Evolutionary conservation across 2,888 invertebrate genomes (phyloP).

Genomic region (Theristus sp.): DNA sequence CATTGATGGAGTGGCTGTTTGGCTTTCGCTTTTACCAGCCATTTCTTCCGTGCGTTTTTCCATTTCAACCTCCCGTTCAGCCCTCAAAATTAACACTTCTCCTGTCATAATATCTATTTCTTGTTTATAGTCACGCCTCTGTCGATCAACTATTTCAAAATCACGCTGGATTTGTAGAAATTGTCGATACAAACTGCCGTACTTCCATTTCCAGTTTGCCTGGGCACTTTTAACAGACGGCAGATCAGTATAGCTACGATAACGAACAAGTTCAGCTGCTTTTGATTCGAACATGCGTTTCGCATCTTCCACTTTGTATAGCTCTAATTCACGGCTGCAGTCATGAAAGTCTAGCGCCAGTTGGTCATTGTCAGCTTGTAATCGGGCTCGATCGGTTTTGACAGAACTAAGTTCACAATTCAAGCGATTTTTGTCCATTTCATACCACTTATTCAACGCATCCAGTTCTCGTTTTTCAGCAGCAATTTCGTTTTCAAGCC

Average conservation of each 20-base stretch:
- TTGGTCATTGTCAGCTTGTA: conserved; percentile 1
- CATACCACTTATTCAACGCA: conserved; percentile 7
- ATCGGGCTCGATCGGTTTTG: neutral
- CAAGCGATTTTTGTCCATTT: conserved; percentile 13
- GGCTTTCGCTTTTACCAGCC: too few species aligned
- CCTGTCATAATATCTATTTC: neutral
- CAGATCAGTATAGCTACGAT: neutral
- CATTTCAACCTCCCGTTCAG: neutral
- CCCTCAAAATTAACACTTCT: neutral
- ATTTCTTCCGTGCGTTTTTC: neutral
- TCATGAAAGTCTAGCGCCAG: conserved; percentile 8
- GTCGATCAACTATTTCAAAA: neutral
- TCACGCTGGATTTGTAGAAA: neutral
- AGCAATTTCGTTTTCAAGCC: conserved; percentile 6
- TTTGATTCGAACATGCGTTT: neutral
- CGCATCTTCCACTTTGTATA: conserved; percentile 13
- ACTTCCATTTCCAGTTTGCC: neutral
- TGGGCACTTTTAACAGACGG: neutral
- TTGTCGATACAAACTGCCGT: neutral
- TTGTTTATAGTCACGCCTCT: neutral
- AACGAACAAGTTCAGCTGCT: neutral
- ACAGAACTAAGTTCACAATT: conserved; percentile 10
- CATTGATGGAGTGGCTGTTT: too few species aligned
- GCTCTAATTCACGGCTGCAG: conserved; percentile 12
- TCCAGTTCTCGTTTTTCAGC: conserved; percentile 8